Conservation (phyloP, 2,888 invertebrate species). For the Ochropacha duplaris region DNA sequence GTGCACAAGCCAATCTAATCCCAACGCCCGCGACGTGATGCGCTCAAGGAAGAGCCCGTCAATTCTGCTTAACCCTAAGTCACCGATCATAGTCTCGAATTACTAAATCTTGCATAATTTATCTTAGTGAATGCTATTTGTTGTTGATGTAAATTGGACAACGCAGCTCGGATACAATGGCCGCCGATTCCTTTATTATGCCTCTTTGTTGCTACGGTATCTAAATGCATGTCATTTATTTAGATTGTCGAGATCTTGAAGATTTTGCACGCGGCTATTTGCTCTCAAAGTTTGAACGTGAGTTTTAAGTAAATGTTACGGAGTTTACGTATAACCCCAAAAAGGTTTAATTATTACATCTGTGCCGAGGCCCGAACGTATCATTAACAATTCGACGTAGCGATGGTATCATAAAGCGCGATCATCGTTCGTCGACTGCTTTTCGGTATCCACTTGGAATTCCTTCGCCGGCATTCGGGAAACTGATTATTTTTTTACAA, state of each 20-base stretch:
- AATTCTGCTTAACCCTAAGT: conserved; percentile 27
- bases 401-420: conserved; percentile 56
- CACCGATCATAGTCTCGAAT: conserved; percentile 42
- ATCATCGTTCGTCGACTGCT: conserved; percentile 47
- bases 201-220: conserved; percentile 26
- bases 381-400: conserved; percentile 73
- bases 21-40: conserved; percentile 11
- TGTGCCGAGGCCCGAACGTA: conserved; percentile 47
- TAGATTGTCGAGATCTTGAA: conserved; percentile 11
- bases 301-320: not conserved
- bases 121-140: conserved; percentile 51
- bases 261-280: not conserved
- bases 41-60: conserved; percentile 28
- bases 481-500: conserved; percentile 69
- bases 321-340: conserved; percentile 11
- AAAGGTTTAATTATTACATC: conserved; percentile 54
- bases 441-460: conserved; percentile 44
- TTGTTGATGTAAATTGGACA: conserved; percentile 39
- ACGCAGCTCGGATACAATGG: conserved; percentile 27
- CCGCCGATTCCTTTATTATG: conserved; percentile 34
- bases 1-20: not conserved
- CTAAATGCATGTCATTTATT: conserved; percentile 21
- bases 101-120: conserved; percentile 55
- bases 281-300: not conserved
- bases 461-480: conserved; percentile 51